Conservation (phyloP, 1,140 invertebrate genomes). For the Radopholus similis region DNA sequence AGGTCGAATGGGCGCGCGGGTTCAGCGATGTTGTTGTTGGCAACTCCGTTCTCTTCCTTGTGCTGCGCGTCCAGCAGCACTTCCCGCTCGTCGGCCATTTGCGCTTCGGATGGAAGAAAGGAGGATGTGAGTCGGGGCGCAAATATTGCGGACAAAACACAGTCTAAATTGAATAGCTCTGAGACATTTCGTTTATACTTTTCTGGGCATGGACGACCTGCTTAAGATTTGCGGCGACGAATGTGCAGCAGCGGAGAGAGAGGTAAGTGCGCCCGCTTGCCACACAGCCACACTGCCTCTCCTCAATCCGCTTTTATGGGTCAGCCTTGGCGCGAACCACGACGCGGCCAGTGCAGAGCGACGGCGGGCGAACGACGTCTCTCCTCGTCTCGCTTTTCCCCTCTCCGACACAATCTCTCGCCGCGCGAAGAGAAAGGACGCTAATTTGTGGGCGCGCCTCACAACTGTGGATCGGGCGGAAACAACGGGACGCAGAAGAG, state of each 20-base stretch:
- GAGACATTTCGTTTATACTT: no score
- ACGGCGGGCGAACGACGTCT: not conserved
- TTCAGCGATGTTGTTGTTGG: not conserved
- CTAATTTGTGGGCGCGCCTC: conserved; percentile 18
- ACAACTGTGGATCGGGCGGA: not conserved
- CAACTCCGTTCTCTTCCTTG: not conserved
- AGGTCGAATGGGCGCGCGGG: not conserved
- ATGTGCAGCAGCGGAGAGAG: not conserved
- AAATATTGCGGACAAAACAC: no score
- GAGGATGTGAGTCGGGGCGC: not conserved
- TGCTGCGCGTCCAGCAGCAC: not conserved
- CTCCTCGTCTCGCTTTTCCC: not conserved
- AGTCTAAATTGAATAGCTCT: no score
- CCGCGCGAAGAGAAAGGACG: not conserved
- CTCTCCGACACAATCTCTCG: not conserved
- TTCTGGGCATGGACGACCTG: no score
- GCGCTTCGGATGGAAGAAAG: not conserved
- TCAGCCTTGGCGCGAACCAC: conserved; percentile 4
- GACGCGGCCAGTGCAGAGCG: not conserved
- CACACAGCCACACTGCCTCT: not conserved
- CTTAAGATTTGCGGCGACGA: conserved; percentile 1
- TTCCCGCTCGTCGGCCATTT: no score
- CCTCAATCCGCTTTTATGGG: conserved; percentile 21
- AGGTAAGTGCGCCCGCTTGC: not conserved
- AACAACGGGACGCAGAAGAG: not conserved